Evolutionary conservation across 2,888 invertebrate genomes (phyloP).

Genomic region (Mechanitis mazaeus): DNA sequence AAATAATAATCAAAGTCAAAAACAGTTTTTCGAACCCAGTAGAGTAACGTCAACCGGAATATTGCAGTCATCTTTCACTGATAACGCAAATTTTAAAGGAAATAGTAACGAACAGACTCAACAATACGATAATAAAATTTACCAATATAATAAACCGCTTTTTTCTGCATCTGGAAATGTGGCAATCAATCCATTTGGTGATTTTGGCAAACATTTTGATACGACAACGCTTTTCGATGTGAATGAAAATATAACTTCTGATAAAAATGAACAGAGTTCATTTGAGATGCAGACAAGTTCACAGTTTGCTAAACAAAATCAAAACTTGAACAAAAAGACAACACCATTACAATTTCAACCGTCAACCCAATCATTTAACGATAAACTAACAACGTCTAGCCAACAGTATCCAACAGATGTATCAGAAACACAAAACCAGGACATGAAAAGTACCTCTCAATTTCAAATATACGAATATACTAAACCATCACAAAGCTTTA

Average conservation of each 20-base stretch:
- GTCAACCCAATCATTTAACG: neutral
- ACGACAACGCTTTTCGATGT: neutral
- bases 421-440: neutral
- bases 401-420: neutral
- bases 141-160: constrained; percentile 19
- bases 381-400: constrained; percentile 1
- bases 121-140: constrained; percentile 4
- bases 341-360: neutral
- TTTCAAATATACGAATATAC: constrained; percentile 2
- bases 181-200: neutral
- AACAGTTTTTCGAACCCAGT: constrained; percentile 3
- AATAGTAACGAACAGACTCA: constrained; percentile 5
- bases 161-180: constrained; percentile 17
- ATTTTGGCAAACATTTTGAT: neutral
- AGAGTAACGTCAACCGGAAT: constrained; percentile 4
- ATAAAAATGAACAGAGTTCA: neutral
- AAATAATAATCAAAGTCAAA: constrained; percentile 7
- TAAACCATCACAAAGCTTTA: neutral
- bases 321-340: neutral
- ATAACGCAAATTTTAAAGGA: constrained; percentile 1
- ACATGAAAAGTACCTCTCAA: neutral
- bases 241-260: neutral
- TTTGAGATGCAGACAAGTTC: neutral
- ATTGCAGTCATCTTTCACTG: neutral
- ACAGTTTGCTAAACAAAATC: neutral